Conservation (phyloP, 2,797 vertebrate genomes). For the Chromis chromis region DNA sequence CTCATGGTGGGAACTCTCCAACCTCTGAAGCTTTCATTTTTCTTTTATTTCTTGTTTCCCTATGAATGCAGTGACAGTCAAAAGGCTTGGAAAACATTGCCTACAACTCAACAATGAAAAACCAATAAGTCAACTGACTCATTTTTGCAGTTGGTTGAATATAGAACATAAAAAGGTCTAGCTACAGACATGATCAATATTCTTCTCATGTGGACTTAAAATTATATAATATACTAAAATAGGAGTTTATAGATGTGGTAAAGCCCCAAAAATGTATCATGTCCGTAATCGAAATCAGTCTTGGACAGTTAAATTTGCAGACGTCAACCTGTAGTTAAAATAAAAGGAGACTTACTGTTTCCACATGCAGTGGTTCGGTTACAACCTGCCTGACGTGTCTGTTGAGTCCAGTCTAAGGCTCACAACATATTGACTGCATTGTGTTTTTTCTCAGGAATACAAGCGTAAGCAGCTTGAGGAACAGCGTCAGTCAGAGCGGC, state of each 20-base stretch:
- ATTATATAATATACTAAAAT: slow-evolving; percentile 39
- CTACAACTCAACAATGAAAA: slow-evolving; percentile 37
- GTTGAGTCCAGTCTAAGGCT: slow-evolving; percentile 2
- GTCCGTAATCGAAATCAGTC: slow-evolving; percentile 10
- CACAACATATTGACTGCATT: slow-evolving; percentile 34
- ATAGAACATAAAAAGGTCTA: slow-evolving; percentile 16
- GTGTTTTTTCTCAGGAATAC: slow-evolving; percentile 86
- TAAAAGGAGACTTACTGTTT: slow-evolving; percentile 1
- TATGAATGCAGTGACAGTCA: slow-evolving; percentile 13
- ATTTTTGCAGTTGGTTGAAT: slow-evolving; percentile 1
- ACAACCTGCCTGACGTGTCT: not conserved
- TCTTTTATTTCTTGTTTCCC: slow-evolving; percentile 14
- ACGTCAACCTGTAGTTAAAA: not conserved
- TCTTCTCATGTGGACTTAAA: slow-evolving; percentile 31
- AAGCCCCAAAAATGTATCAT: not conserved
- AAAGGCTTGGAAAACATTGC: slow-evolving; percentile 15
- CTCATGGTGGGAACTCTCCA: slow-evolving; percentile 19
- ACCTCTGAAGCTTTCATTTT: slow-evolving; percentile 8
- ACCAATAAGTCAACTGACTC: slow-evolving; percentile 32
- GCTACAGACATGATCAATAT: slow-evolving; percentile 28
- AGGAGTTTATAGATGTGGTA: slow-evolving; percentile 3
- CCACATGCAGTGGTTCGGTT: not conserved
- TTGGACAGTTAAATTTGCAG: slow-evolving; percentile 6
- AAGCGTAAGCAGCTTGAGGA: slow-evolving; percentile 96
- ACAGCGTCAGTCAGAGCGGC: slow-evolving; percentile 92